Evolutionary conservation across 2,888 invertebrate genomes (phyloP).

Genomic region (Thecocarcelia acutangulata): DNA sequence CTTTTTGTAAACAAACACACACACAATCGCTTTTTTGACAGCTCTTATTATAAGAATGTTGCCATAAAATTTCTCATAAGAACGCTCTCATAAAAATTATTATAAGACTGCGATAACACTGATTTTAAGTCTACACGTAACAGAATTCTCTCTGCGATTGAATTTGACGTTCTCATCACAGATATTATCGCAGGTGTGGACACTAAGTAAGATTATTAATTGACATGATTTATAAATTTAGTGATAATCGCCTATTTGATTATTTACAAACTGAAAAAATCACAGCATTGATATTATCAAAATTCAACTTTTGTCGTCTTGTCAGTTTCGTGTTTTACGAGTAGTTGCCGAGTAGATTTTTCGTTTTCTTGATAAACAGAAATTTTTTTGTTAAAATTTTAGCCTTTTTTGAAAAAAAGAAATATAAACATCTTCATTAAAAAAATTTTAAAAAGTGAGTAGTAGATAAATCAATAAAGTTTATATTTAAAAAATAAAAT

Average conservation of each 20-base stretch:
- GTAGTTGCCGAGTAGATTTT: constrained; percentile 54
- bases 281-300: neutral
- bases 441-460: constrained; percentile 60
- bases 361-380: constrained; percentile 66
- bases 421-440: constrained; percentile 3
- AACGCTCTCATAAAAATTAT: too few relatives aligned
- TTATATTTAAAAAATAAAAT: neutral
- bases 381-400: constrained; percentile 45
- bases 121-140: too few relatives aligned
- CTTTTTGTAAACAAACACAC: too few relatives aligned
- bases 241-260: neutral
- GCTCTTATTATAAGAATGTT: too few relatives aligned
- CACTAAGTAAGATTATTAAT: too few relatives aligned
- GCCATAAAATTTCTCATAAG: too few relatives aligned
- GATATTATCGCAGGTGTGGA: too few relatives aligned
- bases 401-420: constrained; percentile 43
- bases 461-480: constrained; percentile 6
- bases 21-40: too few relatives aligned
- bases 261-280: neutral
- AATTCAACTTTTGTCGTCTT: neutral
- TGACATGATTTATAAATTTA: neutral
- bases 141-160: too few relatives aligned
- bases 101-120: too few relatives aligned
- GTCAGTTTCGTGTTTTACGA: constrained; percentile 38
- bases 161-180: too few relatives aligned